phyloP scores from a whole-genome alignment of 2,888 invertebrate species.

The Pollenia labialis region DNA sequence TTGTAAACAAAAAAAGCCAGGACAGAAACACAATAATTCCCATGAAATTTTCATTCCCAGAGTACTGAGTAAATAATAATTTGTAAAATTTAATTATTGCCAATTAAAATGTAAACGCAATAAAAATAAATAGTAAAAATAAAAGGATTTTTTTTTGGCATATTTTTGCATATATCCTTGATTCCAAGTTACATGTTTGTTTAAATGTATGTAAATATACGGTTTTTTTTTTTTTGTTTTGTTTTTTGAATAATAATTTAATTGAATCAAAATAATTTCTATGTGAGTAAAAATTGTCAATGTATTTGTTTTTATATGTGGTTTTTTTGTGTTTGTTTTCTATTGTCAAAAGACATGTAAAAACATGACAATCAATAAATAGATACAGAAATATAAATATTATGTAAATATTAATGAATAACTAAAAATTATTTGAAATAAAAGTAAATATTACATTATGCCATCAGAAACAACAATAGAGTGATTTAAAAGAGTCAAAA shows the following conservation, averaged over 20 bases:
- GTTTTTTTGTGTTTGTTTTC: background rate
- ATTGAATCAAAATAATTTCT: conserved; percentile 72
- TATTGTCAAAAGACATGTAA: conserved; percentile 60
- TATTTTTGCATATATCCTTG: conserved; percentile 1
- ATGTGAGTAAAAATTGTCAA: conserved; percentile 39
- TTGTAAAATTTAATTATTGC: conserved; percentile 72
- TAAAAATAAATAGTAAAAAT: conserved; percentile 59
- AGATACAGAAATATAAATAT: conserved; percentile 35
- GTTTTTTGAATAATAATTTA: conserved; percentile 66
- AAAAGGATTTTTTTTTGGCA: conserved; percentile 1
- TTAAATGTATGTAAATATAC: background rate
- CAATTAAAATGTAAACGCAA: conserved; percentile 71
- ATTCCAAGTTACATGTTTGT: background rate
- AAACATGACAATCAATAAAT: conserved; percentile 68
- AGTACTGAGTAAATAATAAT: conserved; percentile 67
- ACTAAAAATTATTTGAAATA: background rate
- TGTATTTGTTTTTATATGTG: conserved; percentile 19
- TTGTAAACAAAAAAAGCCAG: conserved; percentile 23
- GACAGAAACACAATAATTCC: background rate
- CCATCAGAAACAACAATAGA: background rate
- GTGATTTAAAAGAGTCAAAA: too few relatives aligned
- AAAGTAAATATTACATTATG: background rate
- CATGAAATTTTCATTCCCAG: conserved; percentile 13
- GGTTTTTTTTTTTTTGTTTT: background rate
- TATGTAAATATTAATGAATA: conserved; percentile 29